Conservation (phyloP, 2,888 invertebrate species). For the Formica aserva region DNA sequence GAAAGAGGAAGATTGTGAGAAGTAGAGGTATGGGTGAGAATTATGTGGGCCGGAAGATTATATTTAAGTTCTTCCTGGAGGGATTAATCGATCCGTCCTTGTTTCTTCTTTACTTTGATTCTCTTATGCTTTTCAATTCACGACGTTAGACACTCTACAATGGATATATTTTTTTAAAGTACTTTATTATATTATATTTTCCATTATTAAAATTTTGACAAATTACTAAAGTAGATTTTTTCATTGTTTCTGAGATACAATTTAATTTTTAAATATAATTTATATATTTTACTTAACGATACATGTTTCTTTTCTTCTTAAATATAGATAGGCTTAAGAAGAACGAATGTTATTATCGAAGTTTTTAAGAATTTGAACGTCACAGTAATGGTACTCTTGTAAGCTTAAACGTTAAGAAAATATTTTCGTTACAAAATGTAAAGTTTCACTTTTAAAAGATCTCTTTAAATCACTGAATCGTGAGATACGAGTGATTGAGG, state of each 20-base stretch:
- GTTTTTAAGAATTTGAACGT: not conserved
- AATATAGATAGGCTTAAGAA: not conserved
- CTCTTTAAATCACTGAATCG: conserved; percentile 3
- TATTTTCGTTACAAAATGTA: conserved; percentile 19
- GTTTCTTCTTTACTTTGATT: conserved; percentile 32
- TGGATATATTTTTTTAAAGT: not conserved
- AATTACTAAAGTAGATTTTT: not conserved
- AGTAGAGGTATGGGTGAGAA: conserved; percentile 56
- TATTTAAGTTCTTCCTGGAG: conserved; percentile 75
- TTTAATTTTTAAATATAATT: not conserved
- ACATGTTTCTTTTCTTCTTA: not conserved
- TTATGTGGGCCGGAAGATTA: conserved; percentile 74
- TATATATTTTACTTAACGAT: not conserved
- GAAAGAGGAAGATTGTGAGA: conserved; percentile 29
- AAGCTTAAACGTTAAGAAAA: conserved; percentile 23
- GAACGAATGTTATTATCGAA: not conserved
- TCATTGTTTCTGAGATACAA: not conserved
- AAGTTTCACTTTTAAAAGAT: conserved; percentile 16
- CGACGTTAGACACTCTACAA: not conserved
- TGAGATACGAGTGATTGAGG: conserved; percentile 40
- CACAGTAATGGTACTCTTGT: not conserved
- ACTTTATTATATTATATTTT: not conserved
- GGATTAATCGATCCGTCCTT: conserved; percentile 71
- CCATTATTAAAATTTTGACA: not conserved
- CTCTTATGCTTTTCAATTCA: not conserved